Percentiles rank a stretch among this genome's conserved stretches.
These are phyloP conservation scores for Lophura nycthemera DNA, from an alignment of 2,113 vertebrate species.

Conservation along the genomic window DNA sequence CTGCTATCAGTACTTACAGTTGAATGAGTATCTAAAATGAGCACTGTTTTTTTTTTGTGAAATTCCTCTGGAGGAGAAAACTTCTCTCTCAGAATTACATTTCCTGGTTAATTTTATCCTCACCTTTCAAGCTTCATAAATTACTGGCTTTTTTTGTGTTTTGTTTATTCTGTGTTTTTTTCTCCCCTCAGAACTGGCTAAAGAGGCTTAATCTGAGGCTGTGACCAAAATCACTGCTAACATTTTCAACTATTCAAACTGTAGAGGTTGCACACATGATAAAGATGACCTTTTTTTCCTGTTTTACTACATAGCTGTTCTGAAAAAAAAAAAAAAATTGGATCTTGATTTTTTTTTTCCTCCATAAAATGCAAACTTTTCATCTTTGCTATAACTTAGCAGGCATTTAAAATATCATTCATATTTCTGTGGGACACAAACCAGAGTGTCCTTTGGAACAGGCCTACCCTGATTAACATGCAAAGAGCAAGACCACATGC, in stretches of 20 bases:
- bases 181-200: background rate
- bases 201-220: background rate
- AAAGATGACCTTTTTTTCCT: background rate
- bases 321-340: background rate
- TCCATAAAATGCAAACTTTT: slow-evolving; percentile 20
- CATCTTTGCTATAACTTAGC: slow-evolving; percentile 18
- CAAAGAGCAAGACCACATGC: background rate
- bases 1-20: background rate
- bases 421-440: slow-evolving; percentile 39
- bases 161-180: background rate
- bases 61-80: background rate
- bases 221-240: background rate
- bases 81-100: background rate
- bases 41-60: background rate
- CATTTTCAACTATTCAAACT: background rate
- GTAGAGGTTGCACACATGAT: background rate
- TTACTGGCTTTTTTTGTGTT: background rate
- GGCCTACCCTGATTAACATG: slow-evolving; percentile 29
- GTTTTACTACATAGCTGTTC: background rate
- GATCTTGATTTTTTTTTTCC: background rate
- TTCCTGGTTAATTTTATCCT: background rate
- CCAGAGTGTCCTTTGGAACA: background rate
- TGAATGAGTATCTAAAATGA: background rate
- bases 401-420: slow-evolving; percentile 34
- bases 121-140: background rate